phyloP scores from a whole-genome alignment of 2,113 vertebrate species.

The Lampris incognitus region DNA sequence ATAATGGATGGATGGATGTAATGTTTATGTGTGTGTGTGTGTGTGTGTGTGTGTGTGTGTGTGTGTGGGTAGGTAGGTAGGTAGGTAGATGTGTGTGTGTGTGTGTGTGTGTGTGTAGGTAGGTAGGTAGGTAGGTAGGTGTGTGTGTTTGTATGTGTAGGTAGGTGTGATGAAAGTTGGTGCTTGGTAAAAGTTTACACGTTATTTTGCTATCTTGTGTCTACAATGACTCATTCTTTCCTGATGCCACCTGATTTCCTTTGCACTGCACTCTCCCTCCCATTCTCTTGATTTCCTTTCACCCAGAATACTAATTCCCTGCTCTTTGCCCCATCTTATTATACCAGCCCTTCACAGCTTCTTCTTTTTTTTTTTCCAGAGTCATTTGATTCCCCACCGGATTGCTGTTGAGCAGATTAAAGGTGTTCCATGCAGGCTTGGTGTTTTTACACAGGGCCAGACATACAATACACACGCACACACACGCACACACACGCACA shows the following conservation, averaged over 20 bases:
- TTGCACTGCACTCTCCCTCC: slow-evolving; percentile 22
- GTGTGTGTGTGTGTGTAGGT: background rate
- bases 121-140: background rate
- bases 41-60: background rate
- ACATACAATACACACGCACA: background rate
- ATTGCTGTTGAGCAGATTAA: slow-evolving; percentile 40
- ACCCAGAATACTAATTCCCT: slow-evolving; percentile 62
- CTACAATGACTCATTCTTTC: slow-evolving; percentile 27
- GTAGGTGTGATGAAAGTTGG: too few relatives aligned
- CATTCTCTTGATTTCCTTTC: slow-evolving; percentile 1
- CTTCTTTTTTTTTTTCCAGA: slow-evolving; percentile 8
- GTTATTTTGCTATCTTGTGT: slow-evolving; percentile 7
- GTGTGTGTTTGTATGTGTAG: background rate
- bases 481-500: slow-evolving; percentile 10
- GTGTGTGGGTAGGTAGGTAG: too few relatives aligned
- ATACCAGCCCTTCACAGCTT: slow-evolving; percentile 20
- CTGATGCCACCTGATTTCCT: slow-evolving; percentile 59
- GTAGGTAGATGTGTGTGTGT: too few relatives aligned
- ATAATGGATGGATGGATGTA: background rate
- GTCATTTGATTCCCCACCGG: slow-evolving; percentile 34
- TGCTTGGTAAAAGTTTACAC: background rate
- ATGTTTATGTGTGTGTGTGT: slow-evolving; percentile 8
- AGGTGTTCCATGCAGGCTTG: slow-evolving; percentile 15
- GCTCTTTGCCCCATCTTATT: slow-evolving; percentile 32
- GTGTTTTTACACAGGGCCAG: slow-evolving; percentile 20